Base-by-base conservation (phyloP, 2,888 invertebrate genomes). In the Hirtodrosophila alboralis region DNA sequence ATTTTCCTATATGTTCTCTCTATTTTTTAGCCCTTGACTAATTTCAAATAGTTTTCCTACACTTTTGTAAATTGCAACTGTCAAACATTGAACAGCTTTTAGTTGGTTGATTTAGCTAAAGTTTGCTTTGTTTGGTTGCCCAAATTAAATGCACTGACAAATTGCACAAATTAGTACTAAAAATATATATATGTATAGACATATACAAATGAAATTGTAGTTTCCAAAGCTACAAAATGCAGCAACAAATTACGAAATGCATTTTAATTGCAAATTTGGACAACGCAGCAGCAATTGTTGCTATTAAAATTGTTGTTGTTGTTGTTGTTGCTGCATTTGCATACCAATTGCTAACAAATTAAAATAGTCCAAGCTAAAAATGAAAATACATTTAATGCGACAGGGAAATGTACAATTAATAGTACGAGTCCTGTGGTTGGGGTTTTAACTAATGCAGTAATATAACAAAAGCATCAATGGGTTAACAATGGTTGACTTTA, bases 221-320 rank as follows among this genome's bases (percentile, higher is more conserved):
- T 40, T 59, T 70, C 40, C 44, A 54, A 37, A 23, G 16, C 38
- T 34, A 26, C 26, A 8, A 23, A 60, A 53, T n/a, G n/a, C 34
- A 45, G 68, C 65, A 84, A 59, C 79, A 72, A 83, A 85, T 67
- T 64, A 47, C 62, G 53, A 59, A 85, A 79, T 79, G 78, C 60
- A 83, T 79, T 83, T 78, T 57, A 83, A 80, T 76, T 84, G 65
- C 73, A 62, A 68, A 67, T 72, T 75, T 60, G 26, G 37, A 43
- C 18, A 31, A 34, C 23, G 47, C 48, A 60, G 27, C 31, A 52
- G 56, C 76, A 3, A 1, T 5, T 23, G 14, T 52, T 48, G 57
- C 28, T 52, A 38, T 33, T 36, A 18, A 2, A 21, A 21, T 12
- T 12, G 5, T 27, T 53, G 26, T 14, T 31, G 45, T 8, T 36